Conservation (phyloP, 2,113 vertebrate species). For the Platysteira castanea region DNA sequence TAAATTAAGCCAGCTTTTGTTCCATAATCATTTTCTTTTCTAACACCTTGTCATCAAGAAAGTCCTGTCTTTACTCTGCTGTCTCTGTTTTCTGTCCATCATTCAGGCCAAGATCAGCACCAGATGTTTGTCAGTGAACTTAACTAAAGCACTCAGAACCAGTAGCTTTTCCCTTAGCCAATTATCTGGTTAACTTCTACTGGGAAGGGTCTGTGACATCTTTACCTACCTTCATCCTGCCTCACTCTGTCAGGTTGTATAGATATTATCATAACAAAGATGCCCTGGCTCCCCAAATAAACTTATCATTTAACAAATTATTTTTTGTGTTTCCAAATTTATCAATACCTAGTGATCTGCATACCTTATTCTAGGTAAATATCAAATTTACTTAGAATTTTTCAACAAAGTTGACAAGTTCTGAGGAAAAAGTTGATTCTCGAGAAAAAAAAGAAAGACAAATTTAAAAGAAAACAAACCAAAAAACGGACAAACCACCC, state of each 20-base stretch:
- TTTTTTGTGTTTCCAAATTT: not conserved
- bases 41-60: not conserved
- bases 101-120: not conserved
- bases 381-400: not conserved
- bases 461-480: not conserved
- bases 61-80: not conserved
- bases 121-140: not conserved
- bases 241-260: not conserved
- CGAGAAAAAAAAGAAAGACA: rapidly evolving
- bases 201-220: not conserved
- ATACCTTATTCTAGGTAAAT: not conserved
- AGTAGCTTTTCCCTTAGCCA: not conserved
- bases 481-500: not conserved
- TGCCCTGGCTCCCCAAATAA: not conserved
- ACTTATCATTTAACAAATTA: not conserved
- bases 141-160: not conserved
- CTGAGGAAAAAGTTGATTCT: not conserved
- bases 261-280: not conserved
- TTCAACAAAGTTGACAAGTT: not conserved
- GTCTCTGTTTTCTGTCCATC: not conserved
- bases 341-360: not conserved
- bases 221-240: not conserved
- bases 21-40: not conserved
- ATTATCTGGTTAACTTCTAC: not conserved
- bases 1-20: not conserved